Conservation (phyloP, 2,888 invertebrate species). For the Dermolepida albohirtum region DNA sequence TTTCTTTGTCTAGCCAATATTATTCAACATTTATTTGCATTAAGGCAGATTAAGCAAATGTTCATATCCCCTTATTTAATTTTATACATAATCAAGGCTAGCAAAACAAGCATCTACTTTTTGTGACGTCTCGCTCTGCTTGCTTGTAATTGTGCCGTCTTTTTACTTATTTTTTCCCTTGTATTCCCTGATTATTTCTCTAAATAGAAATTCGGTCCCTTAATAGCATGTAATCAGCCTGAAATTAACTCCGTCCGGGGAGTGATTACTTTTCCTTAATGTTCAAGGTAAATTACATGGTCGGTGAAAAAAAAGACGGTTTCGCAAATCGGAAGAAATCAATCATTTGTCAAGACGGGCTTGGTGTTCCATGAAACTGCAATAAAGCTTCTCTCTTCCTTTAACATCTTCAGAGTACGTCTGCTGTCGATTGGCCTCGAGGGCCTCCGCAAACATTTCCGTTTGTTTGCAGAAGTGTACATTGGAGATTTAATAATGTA, state of each 20-base stretch:
- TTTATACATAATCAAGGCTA: background rate
- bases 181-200: conserved; percentile 5
- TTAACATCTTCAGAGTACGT: conserved; percentile 1
- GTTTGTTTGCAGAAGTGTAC: conserved; percentile 23
- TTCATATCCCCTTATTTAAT: no score
- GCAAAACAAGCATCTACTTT: background rate
- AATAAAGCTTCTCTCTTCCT: conserved; percentile 5
- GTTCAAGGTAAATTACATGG: conserved; percentile 33
- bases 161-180: background rate
- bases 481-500: conserved; percentile 14
- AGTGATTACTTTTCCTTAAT: conserved; percentile 34
- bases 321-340: conserved; percentile 32
- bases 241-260: conserved; percentile 25
- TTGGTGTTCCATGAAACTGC: conserved; percentile 15
- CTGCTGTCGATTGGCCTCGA: conserved; percentile 14
- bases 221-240: conserved; percentile 28
- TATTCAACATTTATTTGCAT: no score
- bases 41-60: no score
- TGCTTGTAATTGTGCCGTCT: no score
- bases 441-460: conserved; percentile 9
- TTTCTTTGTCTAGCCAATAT: no score
- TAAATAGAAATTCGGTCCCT: conserved; percentile 4
- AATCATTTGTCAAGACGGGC: conserved; percentile 29
- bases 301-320: conserved; percentile 22
- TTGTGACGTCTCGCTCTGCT: background rate